These are phyloP conservation scores for Mellilla xanthometata DNA, from an alignment of 2,888 invertebrate genomes.

Conservation along the genomic window DNA sequence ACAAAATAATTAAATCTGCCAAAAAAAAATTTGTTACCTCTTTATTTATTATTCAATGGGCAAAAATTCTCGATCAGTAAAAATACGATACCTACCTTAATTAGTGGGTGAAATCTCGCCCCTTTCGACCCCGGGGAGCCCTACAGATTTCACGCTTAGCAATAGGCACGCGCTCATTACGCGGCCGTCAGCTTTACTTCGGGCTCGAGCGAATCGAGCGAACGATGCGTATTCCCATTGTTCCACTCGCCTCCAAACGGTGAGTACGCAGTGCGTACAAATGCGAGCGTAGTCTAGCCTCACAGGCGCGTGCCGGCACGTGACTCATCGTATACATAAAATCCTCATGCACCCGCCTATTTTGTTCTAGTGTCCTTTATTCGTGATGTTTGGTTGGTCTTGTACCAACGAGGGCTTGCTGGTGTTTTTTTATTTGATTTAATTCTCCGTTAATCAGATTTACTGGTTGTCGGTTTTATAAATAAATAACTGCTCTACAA, in stretches of 20 bases:
- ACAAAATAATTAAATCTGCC: too few relatives aligned
- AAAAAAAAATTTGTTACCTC: too few relatives aligned
- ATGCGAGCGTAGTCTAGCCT: slow-evolving; percentile 4
- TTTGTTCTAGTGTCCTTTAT: slow-evolving; percentile 73
- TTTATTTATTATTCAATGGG: too few relatives aligned
- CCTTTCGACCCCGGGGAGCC: slow-evolving; percentile 37
- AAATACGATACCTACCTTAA: not conserved
- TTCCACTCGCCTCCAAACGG: slow-evolving; percentile 19
- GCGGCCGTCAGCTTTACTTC: slow-evolving; percentile 50
- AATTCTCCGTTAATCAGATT: slow-evolving; percentile 26
- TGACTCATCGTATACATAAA: slow-evolving; percentile 16
- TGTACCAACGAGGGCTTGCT: slow-evolving; percentile 17
- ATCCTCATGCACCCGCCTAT: slow-evolving; percentile 50
- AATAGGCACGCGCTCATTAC: slow-evolving; percentile 61
- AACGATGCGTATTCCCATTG: slow-evolving; percentile 39
- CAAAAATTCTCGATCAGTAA: too few relatives aligned
- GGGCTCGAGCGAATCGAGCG: slow-evolving; percentile 15
- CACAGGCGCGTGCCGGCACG: slow-evolving; percentile 43
- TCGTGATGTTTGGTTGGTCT: slow-evolving; percentile 33
- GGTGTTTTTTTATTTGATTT: slow-evolving; percentile 31
- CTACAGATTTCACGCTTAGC: slow-evolving; percentile 49
- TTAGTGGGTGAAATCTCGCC: slow-evolving; percentile 6
- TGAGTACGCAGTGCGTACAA: slow-evolving; percentile 1
- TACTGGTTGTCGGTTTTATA: not conserved
- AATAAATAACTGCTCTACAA: not conserved